These are phyloP conservation scores for Drosophila micromelanica DNA, from an alignment of 1,140 invertebrate genomes.

Conservation along the genomic window DNA sequence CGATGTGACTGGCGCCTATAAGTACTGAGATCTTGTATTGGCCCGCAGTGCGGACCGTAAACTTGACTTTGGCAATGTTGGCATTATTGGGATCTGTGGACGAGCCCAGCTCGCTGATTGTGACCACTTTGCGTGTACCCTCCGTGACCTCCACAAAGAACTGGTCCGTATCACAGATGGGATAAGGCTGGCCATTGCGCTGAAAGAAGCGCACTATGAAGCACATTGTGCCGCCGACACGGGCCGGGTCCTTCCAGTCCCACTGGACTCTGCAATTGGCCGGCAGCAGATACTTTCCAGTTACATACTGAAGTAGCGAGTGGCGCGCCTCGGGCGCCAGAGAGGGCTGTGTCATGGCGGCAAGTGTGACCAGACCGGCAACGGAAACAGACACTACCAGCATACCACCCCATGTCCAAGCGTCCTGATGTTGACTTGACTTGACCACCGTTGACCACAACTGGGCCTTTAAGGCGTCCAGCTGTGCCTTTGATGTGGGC, in stretches of 20 bases:
- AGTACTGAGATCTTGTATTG: slow-evolving; percentile 94
- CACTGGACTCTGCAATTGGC: slow-evolving; percentile 91
- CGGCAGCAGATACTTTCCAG: slow-evolving; percentile 94
- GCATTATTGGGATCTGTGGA: slow-evolving; percentile 92
- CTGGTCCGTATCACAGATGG: slow-evolving; percentile 95
- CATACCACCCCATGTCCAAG: slow-evolving; percentile 95
- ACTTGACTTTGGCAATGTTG: slow-evolving; percentile 94
- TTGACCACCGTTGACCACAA: slow-evolving; percentile 95
- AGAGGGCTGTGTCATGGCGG: slow-evolving; percentile 94
- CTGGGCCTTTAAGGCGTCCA: slow-evolving; percentile 91
- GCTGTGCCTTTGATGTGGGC: slow-evolving; percentile 91
- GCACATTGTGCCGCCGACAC: slow-evolving; percentile 95
- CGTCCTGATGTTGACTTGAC: slow-evolving; percentile 93
- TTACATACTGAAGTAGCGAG: slow-evolving; percentile 95
- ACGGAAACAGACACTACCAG: slow-evolving; percentile 93
- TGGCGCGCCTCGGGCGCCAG: slow-evolving; percentile 94
- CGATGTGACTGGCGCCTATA: slow-evolving; percentile 87
- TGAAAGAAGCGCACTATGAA: slow-evolving; percentile 96
- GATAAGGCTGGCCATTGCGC: slow-evolving; percentile 95
- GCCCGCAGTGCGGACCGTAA: slow-evolving; percentile 95
- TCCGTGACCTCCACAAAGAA: slow-evolving; percentile 94
- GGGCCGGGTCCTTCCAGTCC: slow-evolving; percentile 94
- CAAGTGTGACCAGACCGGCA: slow-evolving; percentile 92
- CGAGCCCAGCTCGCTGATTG: slow-evolving; percentile 94
- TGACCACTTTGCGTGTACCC: slow-evolving; percentile 92